Evolutionary conservation across 2,888 invertebrate genomes (phyloP), one percentile per base, ranked within the genome.

Genomic region (Liopterus haemorrhoidalis): DNA sequence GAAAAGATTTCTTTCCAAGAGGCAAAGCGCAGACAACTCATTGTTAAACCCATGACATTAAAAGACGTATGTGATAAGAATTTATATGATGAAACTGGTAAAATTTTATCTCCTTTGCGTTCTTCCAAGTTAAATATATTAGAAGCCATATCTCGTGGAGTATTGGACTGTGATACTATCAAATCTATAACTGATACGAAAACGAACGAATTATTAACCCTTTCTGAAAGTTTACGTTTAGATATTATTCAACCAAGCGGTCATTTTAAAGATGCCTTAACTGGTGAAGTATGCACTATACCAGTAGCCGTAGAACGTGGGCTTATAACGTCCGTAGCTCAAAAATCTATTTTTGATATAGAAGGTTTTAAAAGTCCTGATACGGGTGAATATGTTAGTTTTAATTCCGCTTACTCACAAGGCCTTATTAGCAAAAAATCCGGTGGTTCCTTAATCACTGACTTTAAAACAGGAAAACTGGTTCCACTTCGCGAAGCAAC

Each of bases 301-400:
- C 78, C 81, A 12, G 92, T 94, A 64, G 96, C 96, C 0, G 89
- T 92, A 11, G 83, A 87, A 60, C 81, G 85, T 48, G 95, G 95
- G 52, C 76, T 91, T 32, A 85, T 96, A 46, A 85, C 85, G 18
- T 90, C 91, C 1, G 85, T 93, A 14, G 79, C 85, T 4, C 85
- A 88, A 63, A 85, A 85, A 65, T 88, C 89, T 2, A 85, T 94
- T 55, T 94, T 94, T 63, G 87, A 92, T 65, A 89, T 95, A 49
- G 91, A 92, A 57, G 93, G 87, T 42, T 88, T 93, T 62, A 85
- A 83, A 62, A 87, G 90, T 66, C 82, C 85, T 1, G 77, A 82
- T 58, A 84, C 84, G 37, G 82, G 80, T 24, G 86, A 88, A 61
- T 86, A 83, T 61, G 76, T 92, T 57, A 88, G 88, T 53, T 84